Evolutionary conservation across 2,797 vertebrate genomes (phyloP), one percentile per base, ranked within the genome.

Genomic region (Thripadectes ignobilis): DNA sequence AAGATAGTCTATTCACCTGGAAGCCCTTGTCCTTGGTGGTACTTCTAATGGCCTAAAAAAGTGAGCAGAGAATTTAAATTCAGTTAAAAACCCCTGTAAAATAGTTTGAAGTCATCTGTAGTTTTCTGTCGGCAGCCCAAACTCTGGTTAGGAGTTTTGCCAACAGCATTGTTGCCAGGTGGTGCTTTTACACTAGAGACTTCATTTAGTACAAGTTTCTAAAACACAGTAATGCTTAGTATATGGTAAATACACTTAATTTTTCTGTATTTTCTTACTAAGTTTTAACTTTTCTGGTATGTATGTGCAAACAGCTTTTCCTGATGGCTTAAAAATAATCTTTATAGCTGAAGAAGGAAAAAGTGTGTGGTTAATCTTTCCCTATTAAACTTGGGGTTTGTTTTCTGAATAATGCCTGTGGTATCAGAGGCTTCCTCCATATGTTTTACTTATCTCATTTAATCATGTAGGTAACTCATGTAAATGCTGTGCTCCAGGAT

Each of bases 371-470:
- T 68, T 85, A 49, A 38, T 85, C 9, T 87, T 76, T 74, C 51
- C 20, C 9, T 54, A 8, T 83, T 85, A 75, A 89, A 68, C 61
- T 59, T 59, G 17, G 17, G 13, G 10, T 22, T n/a, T 80, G 76
- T 72, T 46, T 88, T 68, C 36, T 38, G 30, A 68, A 19, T 75
- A 88, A 75, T n/a, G 23, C 30, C 24, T 57, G 7, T 81, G 41
- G 43, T 89, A 49, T 58, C 46, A 52, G 72, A 67, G n/a, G 74
- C 20, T 88, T 92, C 69, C 59, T 93, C 34, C 39, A 7, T 46
- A 3, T 87, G 66, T 85, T 95, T 94, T 92, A 52, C 26, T 92
- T 89, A 65, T 59, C 43, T 89, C 62, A 49, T 78, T 86, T 88
- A 88, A 62, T 84, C 3, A 0, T 7, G 6, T 73, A 86, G 67